Base-by-base conservation (phyloP, 1,140 invertebrate species). In the Lutraria rhynchaena region DNA sequence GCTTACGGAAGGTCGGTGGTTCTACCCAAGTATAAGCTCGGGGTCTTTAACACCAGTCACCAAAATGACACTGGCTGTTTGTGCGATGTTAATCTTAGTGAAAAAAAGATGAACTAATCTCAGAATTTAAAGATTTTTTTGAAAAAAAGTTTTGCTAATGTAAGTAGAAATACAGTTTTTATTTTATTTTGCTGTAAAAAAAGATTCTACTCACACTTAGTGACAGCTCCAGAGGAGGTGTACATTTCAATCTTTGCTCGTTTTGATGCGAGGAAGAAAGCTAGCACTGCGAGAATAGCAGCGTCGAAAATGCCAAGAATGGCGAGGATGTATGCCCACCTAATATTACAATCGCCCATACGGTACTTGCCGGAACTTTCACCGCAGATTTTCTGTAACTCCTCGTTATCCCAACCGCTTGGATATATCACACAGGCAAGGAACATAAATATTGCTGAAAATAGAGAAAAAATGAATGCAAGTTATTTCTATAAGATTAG, bases 241-340 rank as follows among this genome's bases (percentile, higher is more conserved):
- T 87, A 86, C 58, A 86, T 84, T 31, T 89, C 87, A 71, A 88
- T 86, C 80, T 91, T 89, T 29, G 89, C 89, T 69, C 91, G 86
- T 83, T 92, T 89, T 0, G 96, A 96, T 17, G 97, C 98, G 82
- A 99, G 94, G 88, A 99, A 97, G 91, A 99, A 99, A 1, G 98
- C 98, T 44, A 99, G 94, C 4, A 96, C 95, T 0, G 98, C 95
- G 55, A 99, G 93, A 55, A 98, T 96, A 4, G 96, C 93, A 24
- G 97, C 97, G 92, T 99, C 98, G 82, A 99, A 93, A 81, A 98
- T 96, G 0, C 96, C 96, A 60, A 99, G 97, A 65, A 97, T 96
- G 27, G 98, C 98, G 81, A 99, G 93, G 13, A 99, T 95, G 93
- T 98, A 99, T 0, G 98, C 98, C 98, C 98, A 99, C 78, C 98